Evolutionary conservation across 2,797 vertebrate species (phyloP), one percentile per base, ranked within the genome.

Genomic region (Liparis tanakae): DNA sequence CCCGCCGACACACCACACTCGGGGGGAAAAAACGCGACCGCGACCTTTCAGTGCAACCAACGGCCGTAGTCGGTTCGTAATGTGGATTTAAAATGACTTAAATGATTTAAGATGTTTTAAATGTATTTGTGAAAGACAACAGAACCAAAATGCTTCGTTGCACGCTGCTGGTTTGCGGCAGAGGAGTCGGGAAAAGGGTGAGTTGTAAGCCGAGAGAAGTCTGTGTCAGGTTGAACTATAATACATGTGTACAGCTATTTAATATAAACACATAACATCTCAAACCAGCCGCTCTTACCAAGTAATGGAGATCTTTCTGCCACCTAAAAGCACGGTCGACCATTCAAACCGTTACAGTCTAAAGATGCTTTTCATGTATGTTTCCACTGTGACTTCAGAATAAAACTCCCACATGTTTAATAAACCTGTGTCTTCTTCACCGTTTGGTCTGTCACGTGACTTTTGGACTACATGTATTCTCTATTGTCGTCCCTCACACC

Each of bases 101-200:
- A 34, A 17, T 5, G 10, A 13, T 0, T 10, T 50, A 43, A 10
- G 4, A 17, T 5, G 10, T 17, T 0, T 10, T 50, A 43, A 10
- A 5, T 5, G 41, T n/a, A 41, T 44, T 13, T 34, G 12, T 20
- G 10, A 13, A n/a, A 34, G 22, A n/a, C 53, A 61, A 8, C 5
- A 0, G 20, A 50, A 0, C 4, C 8, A 46, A 77, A 5, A 92
- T 92, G 89, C 43, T 91, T 14, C 89, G 90, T 1, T 44, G 84
- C 3, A 68, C 82, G 10, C 5, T 88, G 14, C 2, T 77, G 7
- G 18, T 87, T 25, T 66, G 76, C 34, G 74, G 75, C 65, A 80
- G 87, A 86, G 76, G 78, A 77, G 76, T 51, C 78, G 70, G 71
- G 10, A 74, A 53, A 60, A 80, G 90, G 76, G 92, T 93, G 54